Evolutionary conservation across 2,113 vertebrate genomes (phyloP).

Genomic region (Falcunculus frontatus): DNA sequence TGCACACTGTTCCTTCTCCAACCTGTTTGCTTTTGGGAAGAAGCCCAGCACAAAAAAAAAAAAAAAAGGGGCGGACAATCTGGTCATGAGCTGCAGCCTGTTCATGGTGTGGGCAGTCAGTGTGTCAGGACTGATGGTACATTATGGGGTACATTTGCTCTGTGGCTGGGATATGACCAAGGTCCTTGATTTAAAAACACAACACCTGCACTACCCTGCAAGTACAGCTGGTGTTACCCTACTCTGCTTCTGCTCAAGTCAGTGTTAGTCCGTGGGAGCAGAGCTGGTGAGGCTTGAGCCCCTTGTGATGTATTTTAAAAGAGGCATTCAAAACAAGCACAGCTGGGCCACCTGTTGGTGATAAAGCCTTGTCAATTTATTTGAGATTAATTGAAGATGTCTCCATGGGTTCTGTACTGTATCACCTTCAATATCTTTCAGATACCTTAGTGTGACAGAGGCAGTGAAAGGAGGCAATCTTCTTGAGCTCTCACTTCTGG

Average conservation of each 20-base stretch:
- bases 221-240: background rate
- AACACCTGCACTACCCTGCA: background rate
- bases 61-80: rapidly evolving
- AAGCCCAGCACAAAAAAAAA: background rate
- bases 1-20: background rate
- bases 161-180: background rate
- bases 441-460: background rate
- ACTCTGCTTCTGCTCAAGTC: background rate
- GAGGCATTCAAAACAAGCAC: background rate
- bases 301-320: background rate
- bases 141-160: background rate
- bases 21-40: background rate
- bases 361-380: background rate
- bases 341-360: background rate
- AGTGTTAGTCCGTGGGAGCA: rapidly evolving
- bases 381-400: background rate
- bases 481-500: background rate
- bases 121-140: rapidly evolving
- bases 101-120: background rate
- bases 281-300: background rate
- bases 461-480: background rate
- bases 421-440: background rate
- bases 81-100: background rate
- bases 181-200: background rate
- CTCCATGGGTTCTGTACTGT: background rate